Percentiles rank a stretch among this genome's conserved stretches.
Evolutionary conservation across 2,888 invertebrate species (phyloP).

Genomic region (Poecilus cupreus): DNA sequence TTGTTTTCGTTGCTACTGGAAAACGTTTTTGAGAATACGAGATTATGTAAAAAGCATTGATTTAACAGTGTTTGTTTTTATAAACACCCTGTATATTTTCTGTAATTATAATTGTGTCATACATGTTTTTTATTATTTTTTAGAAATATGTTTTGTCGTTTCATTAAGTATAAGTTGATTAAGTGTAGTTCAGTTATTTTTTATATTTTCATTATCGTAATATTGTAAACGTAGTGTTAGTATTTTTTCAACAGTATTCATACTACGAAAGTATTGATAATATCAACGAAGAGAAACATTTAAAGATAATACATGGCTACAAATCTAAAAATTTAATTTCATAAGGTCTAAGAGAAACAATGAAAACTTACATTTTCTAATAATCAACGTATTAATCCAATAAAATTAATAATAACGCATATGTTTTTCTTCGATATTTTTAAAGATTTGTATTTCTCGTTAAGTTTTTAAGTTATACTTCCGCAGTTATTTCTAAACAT

Average conservation of each 20-base stretch:
- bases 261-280: constrained; percentile 7
- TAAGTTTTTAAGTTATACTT: not conserved
- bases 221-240: constrained; percentile 16
- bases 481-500: not conserved
- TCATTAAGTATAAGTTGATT: no score
- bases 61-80: no score
- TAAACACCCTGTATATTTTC: no score
- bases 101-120: no score
- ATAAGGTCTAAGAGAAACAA: no score
- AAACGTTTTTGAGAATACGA: no score
- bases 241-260: constrained; percentile 33
- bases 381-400: not conserved
- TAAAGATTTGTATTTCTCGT: not conserved
- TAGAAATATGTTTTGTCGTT: no score
- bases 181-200: no score
- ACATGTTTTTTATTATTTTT: no score
- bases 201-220: not conserved
- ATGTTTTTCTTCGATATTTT: not conserved
- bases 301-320: not conserved
- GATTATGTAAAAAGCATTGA: no score
- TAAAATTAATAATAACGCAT: not conserved
- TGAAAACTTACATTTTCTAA: not conserved
- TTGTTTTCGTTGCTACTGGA: no score
- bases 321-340: no score
- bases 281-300: not conserved